Evolutionary conservation across 2,888 invertebrate genomes (phyloP).

Genomic region (Drosophila villosipedis): DNA sequence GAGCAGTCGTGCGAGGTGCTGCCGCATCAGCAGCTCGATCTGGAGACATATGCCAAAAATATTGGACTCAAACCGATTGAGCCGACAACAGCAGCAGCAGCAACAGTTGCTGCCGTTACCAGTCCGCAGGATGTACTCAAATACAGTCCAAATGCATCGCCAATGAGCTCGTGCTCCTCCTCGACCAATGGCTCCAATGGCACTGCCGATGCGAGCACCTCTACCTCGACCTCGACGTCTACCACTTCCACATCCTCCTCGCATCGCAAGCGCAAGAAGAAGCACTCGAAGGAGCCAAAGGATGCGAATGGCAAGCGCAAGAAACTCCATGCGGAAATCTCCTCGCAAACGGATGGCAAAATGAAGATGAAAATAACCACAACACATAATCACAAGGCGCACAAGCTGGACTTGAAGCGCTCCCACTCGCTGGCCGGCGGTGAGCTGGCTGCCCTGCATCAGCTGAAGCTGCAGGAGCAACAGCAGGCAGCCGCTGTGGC

Average conservation of each 20-base stretch:
- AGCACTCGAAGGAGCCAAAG: conserved; percentile 86
- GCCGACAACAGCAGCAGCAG: conserved; percentile 7
- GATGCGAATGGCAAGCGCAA: conserved; percentile 85
- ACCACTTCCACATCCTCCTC: conserved; percentile 65
- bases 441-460: conserved; percentile 51
- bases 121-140: conserved; percentile 56
- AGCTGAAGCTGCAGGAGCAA: conserved; percentile 45
- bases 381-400: conserved; percentile 74
- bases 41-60: conserved; percentile 84
- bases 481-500: neutral
- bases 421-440: conserved; percentile 66
- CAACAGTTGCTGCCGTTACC: neutral
- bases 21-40: conserved; percentile 70
- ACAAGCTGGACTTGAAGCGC: conserved; percentile 78
- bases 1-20: conserved; percentile 49
- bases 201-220: conserved; percentile 39
- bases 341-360: conserved; percentile 85
- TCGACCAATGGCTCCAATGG: conserved; percentile 80
- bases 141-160: conserved; percentile 83
- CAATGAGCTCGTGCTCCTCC: conserved; percentile 82
- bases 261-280: conserved; percentile 87
- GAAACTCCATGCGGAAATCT: conserved; percentile 87
- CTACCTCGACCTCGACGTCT: neutral
- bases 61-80: conserved; percentile 85
- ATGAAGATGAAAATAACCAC: conserved; percentile 86